A percentile compares a stretch with the other conserved stretches of the same genome.
phyloP scores from a whole-genome alignment of 2,888 invertebrate genomes.

The Mesorhabditis sp. region DNA sequence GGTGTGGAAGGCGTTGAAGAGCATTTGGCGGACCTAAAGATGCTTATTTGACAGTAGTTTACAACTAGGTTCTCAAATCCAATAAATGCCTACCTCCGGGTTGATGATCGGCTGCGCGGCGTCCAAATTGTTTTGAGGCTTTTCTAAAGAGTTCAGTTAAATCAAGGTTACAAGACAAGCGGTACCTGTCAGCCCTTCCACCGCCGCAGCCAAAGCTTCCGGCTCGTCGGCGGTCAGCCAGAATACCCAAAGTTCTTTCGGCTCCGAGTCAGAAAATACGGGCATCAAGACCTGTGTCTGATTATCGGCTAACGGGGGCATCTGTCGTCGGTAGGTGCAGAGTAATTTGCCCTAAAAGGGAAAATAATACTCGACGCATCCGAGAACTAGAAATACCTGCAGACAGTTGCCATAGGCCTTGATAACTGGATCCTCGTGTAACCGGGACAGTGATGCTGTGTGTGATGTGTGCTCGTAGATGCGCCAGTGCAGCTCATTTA shows the following conservation, averaged over 20 bases:
- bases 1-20: constrained; percentile 3
- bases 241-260: constrained; percentile 3
- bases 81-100: background rate
- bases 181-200: background rate
- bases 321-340: background rate
- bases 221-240: background rate
- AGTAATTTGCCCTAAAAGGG: background rate
- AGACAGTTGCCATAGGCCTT: constrained; percentile 62
- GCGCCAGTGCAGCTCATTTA: background rate
- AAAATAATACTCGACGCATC: background rate
- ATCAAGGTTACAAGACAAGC: too few species aligned
- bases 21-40: constrained; percentile 2
- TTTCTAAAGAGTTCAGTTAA: too few species aligned
- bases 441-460: background rate
- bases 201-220: background rate
- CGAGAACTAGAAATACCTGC: constrained; percentile 12
- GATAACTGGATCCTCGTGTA: constrained; percentile 60
- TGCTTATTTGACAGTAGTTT: background rate
- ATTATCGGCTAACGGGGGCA: too few species aligned
- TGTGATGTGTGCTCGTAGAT: constrained; percentile 2
- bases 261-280: background rate
- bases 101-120: background rate
- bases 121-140: too few species aligned
- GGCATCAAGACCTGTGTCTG: background rate
- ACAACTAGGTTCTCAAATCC: too few species aligned